Percentiles rank a stretch among this genome's conserved stretches.
phyloP scores from a whole-genome alignment of 1,140 invertebrate genomes.

The Drosophila azteca region DNA sequence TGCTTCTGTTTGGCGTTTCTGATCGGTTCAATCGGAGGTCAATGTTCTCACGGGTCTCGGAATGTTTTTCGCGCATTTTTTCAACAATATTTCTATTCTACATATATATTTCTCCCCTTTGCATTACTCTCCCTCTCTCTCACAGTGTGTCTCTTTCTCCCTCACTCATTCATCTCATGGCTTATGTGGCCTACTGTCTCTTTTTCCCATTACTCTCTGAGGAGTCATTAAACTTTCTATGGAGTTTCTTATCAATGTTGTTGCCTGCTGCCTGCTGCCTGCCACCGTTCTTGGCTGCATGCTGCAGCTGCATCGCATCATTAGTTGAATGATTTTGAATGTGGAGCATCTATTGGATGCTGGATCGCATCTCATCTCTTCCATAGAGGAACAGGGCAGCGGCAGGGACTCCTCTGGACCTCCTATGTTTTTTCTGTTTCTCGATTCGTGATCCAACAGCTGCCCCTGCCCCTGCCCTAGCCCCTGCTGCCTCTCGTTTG shows the following conservation, averaged over 20 bases:
- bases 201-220: conserved; percentile 48
- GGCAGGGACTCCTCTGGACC: too few species aligned
- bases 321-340: conserved; percentile 69
- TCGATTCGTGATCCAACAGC: conserved; percentile 36
- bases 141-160: neutral
- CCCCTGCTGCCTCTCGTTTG: conserved; percentile 28
- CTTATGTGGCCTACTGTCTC: neutral
- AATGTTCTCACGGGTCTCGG: too few species aligned
- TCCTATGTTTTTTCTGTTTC: too few species aligned
- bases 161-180: neutral
- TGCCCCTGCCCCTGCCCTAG: conserved; percentile 32
- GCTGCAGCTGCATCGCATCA: conserved; percentile 47
- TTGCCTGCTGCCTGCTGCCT: conserved; percentile 18
- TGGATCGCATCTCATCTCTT: conserved; percentile 77
- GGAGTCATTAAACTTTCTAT: conserved; percentile 50
- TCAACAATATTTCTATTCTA: too few species aligned
- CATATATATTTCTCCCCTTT: neutral
- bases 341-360: conserved; percentile 66
- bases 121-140: neutral
- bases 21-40: too few species aligned
- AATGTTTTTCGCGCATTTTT: too few species aligned
- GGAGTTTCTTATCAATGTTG: conserved; percentile 61
- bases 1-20: too few species aligned
- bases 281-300: conserved; percentile 34
- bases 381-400: conserved; percentile 23